Conservation (phyloP, 2,888 invertebrate genomes). For the Anaspis maculata region DNA sequence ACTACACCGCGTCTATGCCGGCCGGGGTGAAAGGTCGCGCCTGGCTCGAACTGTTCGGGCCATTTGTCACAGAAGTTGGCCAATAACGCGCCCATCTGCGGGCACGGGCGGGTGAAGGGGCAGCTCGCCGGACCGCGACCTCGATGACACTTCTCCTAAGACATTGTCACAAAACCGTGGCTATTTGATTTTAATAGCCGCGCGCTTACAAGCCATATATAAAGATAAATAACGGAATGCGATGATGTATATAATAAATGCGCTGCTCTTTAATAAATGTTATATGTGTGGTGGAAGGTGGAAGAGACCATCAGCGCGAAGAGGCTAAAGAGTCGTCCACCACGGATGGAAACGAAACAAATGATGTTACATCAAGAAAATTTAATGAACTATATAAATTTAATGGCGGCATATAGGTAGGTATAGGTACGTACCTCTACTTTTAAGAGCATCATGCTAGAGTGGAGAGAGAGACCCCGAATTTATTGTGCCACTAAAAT, state of each 20-base stretch:
- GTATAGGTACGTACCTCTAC: not conserved
- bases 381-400: slow-evolving; percentile 14
- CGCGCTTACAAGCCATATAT: slow-evolving; percentile 12
- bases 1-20: too few species aligned
- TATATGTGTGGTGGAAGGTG: too few species aligned
- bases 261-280: not conserved
- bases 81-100: slow-evolving; percentile 14
- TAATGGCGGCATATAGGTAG: slow-evolving; percentile 3
- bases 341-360: slow-evolving; percentile 5
- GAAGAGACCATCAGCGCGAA: too few species aligned
- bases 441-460: not conserved
- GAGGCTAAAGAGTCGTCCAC: not conserved
- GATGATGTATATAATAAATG: slow-evolving; percentile 6
- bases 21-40: slow-evolving; percentile 15
- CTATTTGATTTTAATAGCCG: slow-evolving; percentile 12
- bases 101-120: not conserved
- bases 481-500: too few species aligned
- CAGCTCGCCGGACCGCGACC: slow-evolving; percentile 14
- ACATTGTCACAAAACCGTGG: slow-evolving; percentile 12
- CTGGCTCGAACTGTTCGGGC: slow-evolving; percentile 13
- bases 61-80: slow-evolving; percentile 17
- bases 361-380: slow-evolving; percentile 7
- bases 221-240: slow-evolving; percentile 14
- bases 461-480: too few species aligned
- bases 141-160: slow-evolving; percentile 10